phyloP scores from a whole-genome alignment of 2,113 vertebrate species.

The Eubucco bourcierii region DNA sequence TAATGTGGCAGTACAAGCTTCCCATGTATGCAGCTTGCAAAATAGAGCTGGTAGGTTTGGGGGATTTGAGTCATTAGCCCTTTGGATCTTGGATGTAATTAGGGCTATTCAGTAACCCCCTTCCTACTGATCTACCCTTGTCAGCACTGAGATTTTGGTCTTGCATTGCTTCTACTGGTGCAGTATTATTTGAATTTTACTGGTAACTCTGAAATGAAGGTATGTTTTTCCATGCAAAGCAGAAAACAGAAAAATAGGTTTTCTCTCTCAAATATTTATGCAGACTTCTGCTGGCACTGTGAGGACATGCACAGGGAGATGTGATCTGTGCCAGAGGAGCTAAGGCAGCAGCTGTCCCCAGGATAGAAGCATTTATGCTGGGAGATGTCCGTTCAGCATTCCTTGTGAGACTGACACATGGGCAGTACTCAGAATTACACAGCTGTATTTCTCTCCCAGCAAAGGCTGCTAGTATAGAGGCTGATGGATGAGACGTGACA shows the following conservation, averaged over 20 bases:
- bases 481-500: neutral
- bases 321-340: neutral
- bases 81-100: neutral
- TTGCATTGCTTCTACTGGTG: neutral
- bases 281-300: neutral
- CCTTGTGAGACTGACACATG: neutral
- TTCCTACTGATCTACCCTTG: neutral
- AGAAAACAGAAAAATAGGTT: neutral
- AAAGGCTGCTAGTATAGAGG: neutral
- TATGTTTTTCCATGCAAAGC: neutral
- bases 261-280: neutral
- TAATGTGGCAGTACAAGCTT: neutral
- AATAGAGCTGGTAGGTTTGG: neutral
- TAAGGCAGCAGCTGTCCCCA: neutral
- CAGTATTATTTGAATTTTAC: neutral
- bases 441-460: neutral
- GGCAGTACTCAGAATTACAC: neutral
- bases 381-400: neutral
- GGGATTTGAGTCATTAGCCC: neutral
- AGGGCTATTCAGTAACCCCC: neutral
- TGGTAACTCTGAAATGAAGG: neutral
- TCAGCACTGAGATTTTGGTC: neutral
- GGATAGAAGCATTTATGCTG: neutral
- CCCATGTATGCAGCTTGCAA: neutral
- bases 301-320: neutral